Evolutionary conservation across 2,113 vertebrate species (phyloP), one percentile per base, ranked within the genome.

Genomic region (Mirounga angustirostris): DNA sequence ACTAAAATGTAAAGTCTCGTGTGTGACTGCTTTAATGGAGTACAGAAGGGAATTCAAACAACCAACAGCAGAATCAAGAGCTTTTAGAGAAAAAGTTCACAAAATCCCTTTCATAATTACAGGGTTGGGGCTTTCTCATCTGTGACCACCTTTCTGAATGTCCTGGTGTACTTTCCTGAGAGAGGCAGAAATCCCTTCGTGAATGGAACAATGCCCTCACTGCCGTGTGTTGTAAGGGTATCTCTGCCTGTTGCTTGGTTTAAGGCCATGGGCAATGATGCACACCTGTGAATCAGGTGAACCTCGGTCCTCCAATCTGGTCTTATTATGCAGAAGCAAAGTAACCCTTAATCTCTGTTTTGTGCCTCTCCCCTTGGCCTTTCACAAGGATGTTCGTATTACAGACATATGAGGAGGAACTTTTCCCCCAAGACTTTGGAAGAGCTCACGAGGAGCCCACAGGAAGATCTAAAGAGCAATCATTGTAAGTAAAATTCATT

Each of bases 311-410:
- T 89, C 81, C 84, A 79, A 46, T 92, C 33, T 83, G 13, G 4
- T 4, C 79, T 11, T 50, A 84, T 92, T 95, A 94, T 74, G 61
- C 10, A 94, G 50, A 89, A 94, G 14, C 18, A 94, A 63, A 95
- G 91, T 96, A 97, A 89, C 73, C 54, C 84, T 94, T 97, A 93
- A 90, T 58, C n/a, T 4, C 90, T 84, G 52, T 33, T 76, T 43
- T 58, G n/a, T 89, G n/a, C 21, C 82, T 89, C 36, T 87, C 89
- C 26, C 19, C 61, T 43, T 81, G 33, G 30, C 56, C 79, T 92
- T 74, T 46, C 88, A 82, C 28, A 82, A 56, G 63, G 36, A 84
- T 30, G 22, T 24, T 28, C 63, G 46, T 43, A 36, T 30, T 74
- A 61, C 36, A 79, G 24, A 40, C 24, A 63, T 5, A 26, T 3